Evolutionary conservation across 2,113 vertebrate species (phyloP).

Genomic region (Gracilinanus agilis): DNA sequence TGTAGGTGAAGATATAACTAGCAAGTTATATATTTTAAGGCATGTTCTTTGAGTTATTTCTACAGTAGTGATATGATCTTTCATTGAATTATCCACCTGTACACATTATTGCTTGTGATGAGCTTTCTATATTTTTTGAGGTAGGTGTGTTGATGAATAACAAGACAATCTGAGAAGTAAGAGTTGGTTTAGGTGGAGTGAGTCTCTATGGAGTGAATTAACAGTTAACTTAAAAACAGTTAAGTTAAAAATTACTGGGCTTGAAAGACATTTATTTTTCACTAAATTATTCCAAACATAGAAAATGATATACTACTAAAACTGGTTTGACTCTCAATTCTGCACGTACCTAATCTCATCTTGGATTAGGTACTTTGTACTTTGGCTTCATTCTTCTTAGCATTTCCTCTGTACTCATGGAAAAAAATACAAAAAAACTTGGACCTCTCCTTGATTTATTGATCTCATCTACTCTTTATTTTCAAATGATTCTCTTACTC

Average conservation of each 20-base stretch:
- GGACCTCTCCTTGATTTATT: constrained; percentile 3
- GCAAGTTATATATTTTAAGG: background rate
- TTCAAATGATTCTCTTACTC: constrained; percentile 22
- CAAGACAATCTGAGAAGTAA: background rate
- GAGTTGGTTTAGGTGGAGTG: background rate
- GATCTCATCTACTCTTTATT: constrained; percentile 29
- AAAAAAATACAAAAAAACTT: background rate
- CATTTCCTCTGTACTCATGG: constrained; percentile 23
- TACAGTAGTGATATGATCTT: background rate
- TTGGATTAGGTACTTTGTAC: background rate
- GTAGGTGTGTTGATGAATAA: background rate
- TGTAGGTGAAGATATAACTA: background rate
- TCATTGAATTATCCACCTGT: background rate
- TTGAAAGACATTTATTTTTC: constrained; percentile 6
- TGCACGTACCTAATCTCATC: constrained; percentile 14
- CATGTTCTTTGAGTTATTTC: background rate
- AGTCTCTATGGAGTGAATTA: background rate
- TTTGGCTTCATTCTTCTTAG: constrained; percentile 15
- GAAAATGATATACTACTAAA: background rate
- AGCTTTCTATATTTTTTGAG: background rate
- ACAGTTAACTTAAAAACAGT: background rate
- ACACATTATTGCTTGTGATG: background rate
- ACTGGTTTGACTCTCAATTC: background rate
- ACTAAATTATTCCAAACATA: background rate
- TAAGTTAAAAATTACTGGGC: background rate